Conservation (phyloP, 1,140 invertebrate species). For the Diprion similis region DNA sequence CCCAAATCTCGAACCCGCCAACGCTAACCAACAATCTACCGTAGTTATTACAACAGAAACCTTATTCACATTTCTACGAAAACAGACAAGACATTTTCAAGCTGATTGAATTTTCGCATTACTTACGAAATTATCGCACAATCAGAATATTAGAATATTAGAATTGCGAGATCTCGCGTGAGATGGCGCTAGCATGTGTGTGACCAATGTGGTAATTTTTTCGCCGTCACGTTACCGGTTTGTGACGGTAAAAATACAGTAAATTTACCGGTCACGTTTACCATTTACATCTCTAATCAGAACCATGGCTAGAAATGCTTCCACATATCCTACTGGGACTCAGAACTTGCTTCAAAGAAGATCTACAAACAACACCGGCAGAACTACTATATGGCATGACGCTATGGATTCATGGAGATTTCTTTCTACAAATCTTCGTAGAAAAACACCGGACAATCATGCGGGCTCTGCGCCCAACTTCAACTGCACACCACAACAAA, state of each 20-base stretch:
- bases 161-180: too few relatives aligned
- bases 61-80: not conserved
- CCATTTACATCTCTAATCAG: too few relatives aligned
- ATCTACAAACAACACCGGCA: slow-evolving; percentile 18
- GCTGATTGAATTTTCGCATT: not conserved
- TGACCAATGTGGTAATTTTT: too few relatives aligned
- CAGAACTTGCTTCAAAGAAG: slow-evolving; percentile 19
- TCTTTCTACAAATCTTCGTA: slow-evolving; percentile 19
- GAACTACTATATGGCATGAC: slow-evolving; percentile 23
- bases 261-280: too few relatives aligned
- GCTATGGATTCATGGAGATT: slow-evolving; percentile 27
- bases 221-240: too few relatives aligned
- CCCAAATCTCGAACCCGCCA: not conserved
- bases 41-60: not conserved
- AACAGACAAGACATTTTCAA: not conserved
- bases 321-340: slow-evolving; percentile 37
- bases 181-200: too few relatives aligned
- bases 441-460: slow-evolving; percentile 17
- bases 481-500: slow-evolving; percentile 18
- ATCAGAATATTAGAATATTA: too few relatives aligned
- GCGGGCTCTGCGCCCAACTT: not conserved
- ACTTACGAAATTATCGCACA: too few relatives aligned
- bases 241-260: too few relatives aligned
- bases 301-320: slow-evolving; percentile 31
- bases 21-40: too few relatives aligned